These are phyloP conservation scores for Incurvaria masculella DNA, from an alignment of 2,888 invertebrate genomes.

Conservation along the genomic window DNA sequence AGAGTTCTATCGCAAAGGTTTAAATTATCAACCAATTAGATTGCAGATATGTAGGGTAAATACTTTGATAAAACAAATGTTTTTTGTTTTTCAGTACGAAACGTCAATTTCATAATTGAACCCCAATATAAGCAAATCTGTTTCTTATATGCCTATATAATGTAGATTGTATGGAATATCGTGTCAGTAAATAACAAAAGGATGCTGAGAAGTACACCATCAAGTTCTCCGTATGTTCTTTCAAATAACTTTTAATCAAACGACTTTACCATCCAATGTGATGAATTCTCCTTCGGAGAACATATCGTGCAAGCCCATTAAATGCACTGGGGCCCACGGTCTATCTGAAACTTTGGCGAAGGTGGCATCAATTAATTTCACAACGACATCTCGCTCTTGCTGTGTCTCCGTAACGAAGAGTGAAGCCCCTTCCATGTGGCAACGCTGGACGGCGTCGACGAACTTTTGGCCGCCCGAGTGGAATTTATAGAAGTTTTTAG, in stretches of 20 bases:
- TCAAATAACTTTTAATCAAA: not conserved
- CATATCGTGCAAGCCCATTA: slow-evolving; percentile 29
- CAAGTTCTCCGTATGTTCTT: not conserved
- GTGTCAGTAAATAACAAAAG: slow-evolving; percentile 4
- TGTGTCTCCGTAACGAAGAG: slow-evolving; percentile 17
- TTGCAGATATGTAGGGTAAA: no score
- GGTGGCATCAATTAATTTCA: no score
- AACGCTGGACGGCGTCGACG: slow-evolving; percentile 14
- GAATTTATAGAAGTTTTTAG: slow-evolving; percentile 17
- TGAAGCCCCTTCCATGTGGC: slow-evolving; percentile 16
- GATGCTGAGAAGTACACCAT: not conserved
- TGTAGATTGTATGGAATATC: no score
- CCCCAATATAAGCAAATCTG: no score
- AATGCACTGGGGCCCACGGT: no score
- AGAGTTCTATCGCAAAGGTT: slow-evolving; percentile 8
- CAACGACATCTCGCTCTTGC: slow-evolving; percentile 12
- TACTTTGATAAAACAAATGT: no score
- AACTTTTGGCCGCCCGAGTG: slow-evolving; percentile 16
- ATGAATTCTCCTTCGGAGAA: slow-evolving; percentile 28
- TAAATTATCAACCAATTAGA: no score
- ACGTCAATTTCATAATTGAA: no score
- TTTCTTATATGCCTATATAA: no score
- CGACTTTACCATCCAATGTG: slow-evolving; percentile 28
- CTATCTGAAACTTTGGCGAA: no score
- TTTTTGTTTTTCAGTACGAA: no score